Base-by-base conservation (phyloP, 2,113 vertebrate genomes). In the Perca schrenkii region DNA sequence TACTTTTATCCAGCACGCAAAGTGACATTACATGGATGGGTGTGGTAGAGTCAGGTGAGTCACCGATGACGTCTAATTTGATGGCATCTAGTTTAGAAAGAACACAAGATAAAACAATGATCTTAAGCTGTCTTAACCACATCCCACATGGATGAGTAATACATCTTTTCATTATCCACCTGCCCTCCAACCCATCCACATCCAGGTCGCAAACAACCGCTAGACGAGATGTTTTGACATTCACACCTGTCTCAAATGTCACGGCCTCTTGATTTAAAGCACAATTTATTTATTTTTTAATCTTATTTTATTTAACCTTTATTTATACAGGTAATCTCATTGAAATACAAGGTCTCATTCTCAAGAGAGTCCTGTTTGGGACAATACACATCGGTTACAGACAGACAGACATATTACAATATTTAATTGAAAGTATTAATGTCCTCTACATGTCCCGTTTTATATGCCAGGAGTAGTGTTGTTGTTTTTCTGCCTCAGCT, bases 401-500 rank as follows among this genome's bases (percentile, higher is more conserved):
- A 34, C 31, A 34, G 31, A 34, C 31, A 34, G 31, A 36, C 6
- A 36, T 6, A 36, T 36, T 36, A 40, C 36, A 40, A 40, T 40
- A 40, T 40, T 40, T 0, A 40, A 40, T 40, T 40, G 36, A 40
- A 40, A 40, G 36, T 40, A 8, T 52, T 14, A 53, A 22, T 8
- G 28, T 49, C 58, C 62, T 74, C 47, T 77, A 25, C 36, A 22
- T 61, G 50, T 62, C 16, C 36, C 3, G 10, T 54, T 49, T 79
- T 43, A 34, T 15, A 49, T 3, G 5, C 61, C 49, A 31, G 17
- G 3, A 28, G 10, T 21, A 14, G 3, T 54, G 57, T 49, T 82
- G 54, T 65, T 88, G 62, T 80, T 86, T 76, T 80, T 82, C 60
- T 80, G 12, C 65, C 57, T 61, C 57, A 53, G 61, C 69, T 80